Percentiles rank a stretch among this genome's conserved stretches.
Evolutionary conservation across 2,113 vertebrate species (phyloP).

Genomic region (Halcyon malimbica): DNA sequence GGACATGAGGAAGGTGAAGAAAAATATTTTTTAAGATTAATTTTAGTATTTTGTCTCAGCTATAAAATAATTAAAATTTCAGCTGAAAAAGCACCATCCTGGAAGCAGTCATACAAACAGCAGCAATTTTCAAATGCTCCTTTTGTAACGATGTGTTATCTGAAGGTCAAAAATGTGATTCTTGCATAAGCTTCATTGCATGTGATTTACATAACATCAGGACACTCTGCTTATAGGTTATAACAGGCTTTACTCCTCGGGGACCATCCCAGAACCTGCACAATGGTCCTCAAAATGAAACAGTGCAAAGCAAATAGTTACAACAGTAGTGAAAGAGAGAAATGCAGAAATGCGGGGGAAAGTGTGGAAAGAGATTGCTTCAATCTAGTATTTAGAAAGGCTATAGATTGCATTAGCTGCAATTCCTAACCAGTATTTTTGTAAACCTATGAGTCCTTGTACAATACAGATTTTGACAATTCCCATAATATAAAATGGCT

Average conservation of each 20-base stretch:
- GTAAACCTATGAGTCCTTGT: slow-evolving; percentile 41
- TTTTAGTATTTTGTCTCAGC: background rate
- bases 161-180: background rate
- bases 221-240: background rate
- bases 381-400: slow-evolving; percentile 14
- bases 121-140: background rate
- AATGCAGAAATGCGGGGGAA: background rate
- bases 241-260: background rate
- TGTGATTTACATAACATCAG: slow-evolving; percentile 32
- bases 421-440: slow-evolving; percentile 38
- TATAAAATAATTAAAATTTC: background rate
- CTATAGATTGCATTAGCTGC: slow-evolving; percentile 52
- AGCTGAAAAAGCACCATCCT: background rate
- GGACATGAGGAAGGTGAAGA: background rate
- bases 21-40: background rate
- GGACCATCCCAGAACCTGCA: background rate
- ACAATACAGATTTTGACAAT: slow-evolving; percentile 72
- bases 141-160: background rate
- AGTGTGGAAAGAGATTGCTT: slow-evolving; percentile 23
- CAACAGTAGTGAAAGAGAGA: background rate
- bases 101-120: background rate
- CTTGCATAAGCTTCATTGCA: background rate
- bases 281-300: slow-evolving; percentile 35
- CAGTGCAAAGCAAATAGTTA: slow-evolving; percentile 48
- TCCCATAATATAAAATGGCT: slow-evolving; percentile 63